Evolutionary conservation across 1,140 invertebrate species (phyloP), one percentile per base, ranked within the genome.

Genomic region (Eupristina koningsbergeri): DNA sequence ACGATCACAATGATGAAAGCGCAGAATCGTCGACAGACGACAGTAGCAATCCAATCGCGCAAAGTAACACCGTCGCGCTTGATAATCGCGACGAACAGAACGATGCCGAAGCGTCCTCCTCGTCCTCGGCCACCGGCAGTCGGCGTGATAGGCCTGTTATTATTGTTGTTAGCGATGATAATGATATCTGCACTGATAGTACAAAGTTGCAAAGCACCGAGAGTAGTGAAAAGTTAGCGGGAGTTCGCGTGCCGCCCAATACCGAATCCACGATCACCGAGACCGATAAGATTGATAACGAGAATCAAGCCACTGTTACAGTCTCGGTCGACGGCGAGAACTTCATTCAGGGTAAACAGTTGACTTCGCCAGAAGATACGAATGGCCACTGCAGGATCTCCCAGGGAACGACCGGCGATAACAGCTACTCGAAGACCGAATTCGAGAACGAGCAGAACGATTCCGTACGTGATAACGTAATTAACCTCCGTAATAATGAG

Each of bases 181-280:
- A 76, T 61, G 45, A 81, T 81, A 45, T 47, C 80, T 31, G 39
- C 45, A 26, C 15, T 13, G 41, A 74, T 74, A 39, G 36, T 41
- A 76, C 73, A 63, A 79, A 86, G 76, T 85, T 84, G 82, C 73
- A 87, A 86, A 85, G 85, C 84, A 87, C 85, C 85, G 86, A 78
- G 22, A 74, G n/a, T 83, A 86, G 81, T 64, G 77, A 85, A 80
- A 79, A 83, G 63, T 85, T 85, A 81, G 80, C 84, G 84, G 84
- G 74, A 75, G 31, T 50, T 39, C 47, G 76, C 45, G 63, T 64
- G 75, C 74, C 74, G 34, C 13, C 22, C 9, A 61, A 17, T 41
- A 63, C 64, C 53, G 45, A 73, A 61, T 78, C 74, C 39, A 71
- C 71, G 79, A 84, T 76, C 84, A 85, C 45, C 41, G 31, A 53